phyloP scores from a whole-genome alignment of 2,113 vertebrate genomes.

The Stegastes partitus region DNA sequence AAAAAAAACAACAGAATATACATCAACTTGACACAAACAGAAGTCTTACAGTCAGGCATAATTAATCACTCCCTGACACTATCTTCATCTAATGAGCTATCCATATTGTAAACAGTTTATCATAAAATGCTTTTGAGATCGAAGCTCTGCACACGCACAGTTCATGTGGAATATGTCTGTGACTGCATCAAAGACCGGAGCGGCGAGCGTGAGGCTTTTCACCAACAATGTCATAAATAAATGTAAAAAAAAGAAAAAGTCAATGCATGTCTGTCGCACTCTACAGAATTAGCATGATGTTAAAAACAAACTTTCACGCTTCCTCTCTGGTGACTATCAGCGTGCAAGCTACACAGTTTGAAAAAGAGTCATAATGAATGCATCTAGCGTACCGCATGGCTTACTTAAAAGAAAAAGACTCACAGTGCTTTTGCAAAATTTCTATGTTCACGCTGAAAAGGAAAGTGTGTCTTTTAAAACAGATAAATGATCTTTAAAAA shows the following conservation, averaged over 20 bases:
- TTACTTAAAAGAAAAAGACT: neutral
- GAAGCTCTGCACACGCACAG: slow-evolving; percentile 49
- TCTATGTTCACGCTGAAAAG: neutral
- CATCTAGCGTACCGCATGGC: neutral
- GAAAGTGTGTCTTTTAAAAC: neutral
- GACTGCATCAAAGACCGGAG: slow-evolving; percentile 20
- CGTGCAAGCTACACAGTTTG: neutral
- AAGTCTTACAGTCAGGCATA: slow-evolving; percentile 79
- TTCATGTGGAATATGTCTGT: slow-evolving; percentile 48
- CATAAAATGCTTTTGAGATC: slow-evolving; percentile 64
- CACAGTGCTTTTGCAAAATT: too few relatives aligned
- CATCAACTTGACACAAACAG: slow-evolving; percentile 85
- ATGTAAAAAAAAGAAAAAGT: neutral
- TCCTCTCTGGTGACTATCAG: slow-evolving; percentile 16
- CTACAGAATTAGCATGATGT: slow-evolving; percentile 30
- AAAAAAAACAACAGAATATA: slow-evolving; percentile 73
- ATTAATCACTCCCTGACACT: slow-evolving; percentile 82
- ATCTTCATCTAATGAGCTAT: slow-evolving; percentile 80
- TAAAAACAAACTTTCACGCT: slow-evolving; percentile 26
- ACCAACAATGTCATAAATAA: slow-evolving; percentile 38
- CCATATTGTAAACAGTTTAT: slow-evolving; percentile 78
- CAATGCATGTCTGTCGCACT: neutral
- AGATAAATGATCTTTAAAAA: neutral
- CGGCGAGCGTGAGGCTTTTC: slow-evolving; percentile 20
- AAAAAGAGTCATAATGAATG: slow-evolving; percentile 20